Base-by-base conservation (phyloP, 2,797 vertebrate genomes). In the Rhynchotus rufescens region DNA sequence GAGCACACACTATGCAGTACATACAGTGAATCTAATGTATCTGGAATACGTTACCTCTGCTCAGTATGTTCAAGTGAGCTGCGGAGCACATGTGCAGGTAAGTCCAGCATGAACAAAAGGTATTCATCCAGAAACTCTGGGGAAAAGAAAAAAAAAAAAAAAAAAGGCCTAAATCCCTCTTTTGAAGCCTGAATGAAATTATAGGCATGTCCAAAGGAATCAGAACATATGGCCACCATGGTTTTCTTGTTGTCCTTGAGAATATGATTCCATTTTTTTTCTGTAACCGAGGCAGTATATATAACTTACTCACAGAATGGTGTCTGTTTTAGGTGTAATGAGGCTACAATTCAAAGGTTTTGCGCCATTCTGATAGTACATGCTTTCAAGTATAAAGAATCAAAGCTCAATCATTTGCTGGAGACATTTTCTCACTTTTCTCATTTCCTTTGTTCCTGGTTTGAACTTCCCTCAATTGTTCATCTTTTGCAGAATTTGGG, bases 281-380 rank as follows among this genome's bases (percentile, higher is more conserved):
- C 52, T 89, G 9, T 79, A 49, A 47, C 28, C 68, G 14, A 79
- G 12, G 15, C 15, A 34, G 19, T 28, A 68, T 34, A 36, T 77
- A 89, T 30, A 59, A 71, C 65, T 86, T 22, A 36, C 13, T 64
- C 6, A 25, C n/a, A 12, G 23, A 84, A 64, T 22, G 8, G 3
- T 49, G 36, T 80, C 30, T 82, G 32, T 13, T 92, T 77, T 74
- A 67, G 36, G 23, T 81, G 64, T 62, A 90, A 73, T 22, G 51
- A 90, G 26, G 22, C 25, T 61, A 40, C 17, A 89, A 44, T 82
- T 89, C 69, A 94, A 90, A 93, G 57, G 16, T 28, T 80, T 82
- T 65, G 7, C 75, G 36, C 8, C 66, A 34, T 25, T 92, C 84
- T 64, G 32, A 52, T 52, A 80, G 15, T 59, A 64, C 28, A 44